Evolutionary conservation across 2,113 vertebrate genomes (phyloP).

Genomic region (Onychostoma macrolepis): DNA sequence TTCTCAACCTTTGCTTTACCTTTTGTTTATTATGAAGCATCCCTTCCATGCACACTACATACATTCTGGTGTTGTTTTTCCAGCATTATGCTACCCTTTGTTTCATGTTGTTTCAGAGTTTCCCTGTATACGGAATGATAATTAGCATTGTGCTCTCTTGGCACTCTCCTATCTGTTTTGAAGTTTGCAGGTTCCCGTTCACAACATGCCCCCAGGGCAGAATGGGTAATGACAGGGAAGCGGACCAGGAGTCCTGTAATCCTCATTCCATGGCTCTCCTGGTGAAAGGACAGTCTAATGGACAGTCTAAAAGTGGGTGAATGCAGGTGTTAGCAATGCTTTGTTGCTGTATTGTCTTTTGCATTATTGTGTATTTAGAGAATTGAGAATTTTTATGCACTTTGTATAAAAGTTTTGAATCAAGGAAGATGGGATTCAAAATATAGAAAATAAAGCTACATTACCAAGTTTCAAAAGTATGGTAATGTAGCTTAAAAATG

Average conservation of each 20-base stretch:
- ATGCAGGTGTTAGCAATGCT: constrained; percentile 5
- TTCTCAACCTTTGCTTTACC: constrained; percentile 4
- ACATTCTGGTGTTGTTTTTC: not conserved
- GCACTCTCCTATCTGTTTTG: not conserved
- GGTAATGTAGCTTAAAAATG: not conserved
- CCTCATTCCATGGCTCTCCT: constrained; percentile 28
- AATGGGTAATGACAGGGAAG: constrained; percentile 11
- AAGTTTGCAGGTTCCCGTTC: not conserved
- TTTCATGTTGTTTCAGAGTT: not conserved
- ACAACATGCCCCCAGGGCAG: not conserved
- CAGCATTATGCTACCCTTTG: not conserved
- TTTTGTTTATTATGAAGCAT: constrained; percentile 15
- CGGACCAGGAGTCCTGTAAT: constrained; percentile 17
- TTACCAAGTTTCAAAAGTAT: not conserved
- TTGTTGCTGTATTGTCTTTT: not conserved
- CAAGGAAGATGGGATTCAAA: not conserved
- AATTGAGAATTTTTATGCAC: not conserved
- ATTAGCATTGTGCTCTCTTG: not conserved
- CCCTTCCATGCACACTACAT: not conserved
- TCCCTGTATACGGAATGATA: not conserved
- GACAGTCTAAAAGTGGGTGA: not conserved
- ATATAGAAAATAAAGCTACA: too few species aligned
- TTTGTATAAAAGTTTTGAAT: not conserved
- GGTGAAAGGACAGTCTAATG: constrained; percentile 20
- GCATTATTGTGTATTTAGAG: not conserved